A percentile compares a stretch with the other conserved stretches of the same genome.
These are phyloP conservation scores for Neomorphus geoffroyi DNA, from an alignment of 2,797 vertebrate genomes.

Conservation along the genomic window DNA sequence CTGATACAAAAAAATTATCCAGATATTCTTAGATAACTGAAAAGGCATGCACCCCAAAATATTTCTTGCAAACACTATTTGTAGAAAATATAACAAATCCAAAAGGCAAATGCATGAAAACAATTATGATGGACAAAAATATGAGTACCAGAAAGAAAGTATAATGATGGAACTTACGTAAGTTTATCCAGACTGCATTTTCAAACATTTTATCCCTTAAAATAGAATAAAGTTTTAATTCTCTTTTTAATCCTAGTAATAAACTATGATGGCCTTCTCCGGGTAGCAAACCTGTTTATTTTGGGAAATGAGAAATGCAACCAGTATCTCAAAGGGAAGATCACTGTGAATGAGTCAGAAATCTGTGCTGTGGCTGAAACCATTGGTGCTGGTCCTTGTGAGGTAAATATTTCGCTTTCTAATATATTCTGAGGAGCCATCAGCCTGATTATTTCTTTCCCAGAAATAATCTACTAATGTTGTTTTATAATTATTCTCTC, in stretches of 20 bases:
- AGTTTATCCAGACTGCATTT: neutral
- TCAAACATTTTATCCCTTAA: neutral
- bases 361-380: constrained; percentile 91
- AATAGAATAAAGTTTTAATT: neutral
- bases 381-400: constrained; percentile 90
- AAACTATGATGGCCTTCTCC: constrained; percentile 87
- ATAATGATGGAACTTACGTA: neutral
- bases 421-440: neutral
- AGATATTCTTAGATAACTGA: neutral
- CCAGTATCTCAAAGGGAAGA: constrained; percentile 88
- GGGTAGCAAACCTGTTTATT: constrained; percentile 86
- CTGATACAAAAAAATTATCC: neutral
- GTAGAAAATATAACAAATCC: neutral
- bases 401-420: constrained; percentile 79
- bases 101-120: neutral
- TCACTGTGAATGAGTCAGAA: constrained; percentile 90
- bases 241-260: constrained; percentile 78
- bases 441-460: neutral
- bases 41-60: neutral
- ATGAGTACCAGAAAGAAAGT: neutral
- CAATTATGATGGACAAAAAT: neutral
- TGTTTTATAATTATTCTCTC: neutral
- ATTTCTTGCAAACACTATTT: neutral
- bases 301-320: constrained; percentile 88
- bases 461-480: neutral